Percentiles rank a stretch among this genome's conserved stretches.
Conservation (phyloP, 53 echinoderm and acorn worm species). For the Antedon mediterranea region DNA sequence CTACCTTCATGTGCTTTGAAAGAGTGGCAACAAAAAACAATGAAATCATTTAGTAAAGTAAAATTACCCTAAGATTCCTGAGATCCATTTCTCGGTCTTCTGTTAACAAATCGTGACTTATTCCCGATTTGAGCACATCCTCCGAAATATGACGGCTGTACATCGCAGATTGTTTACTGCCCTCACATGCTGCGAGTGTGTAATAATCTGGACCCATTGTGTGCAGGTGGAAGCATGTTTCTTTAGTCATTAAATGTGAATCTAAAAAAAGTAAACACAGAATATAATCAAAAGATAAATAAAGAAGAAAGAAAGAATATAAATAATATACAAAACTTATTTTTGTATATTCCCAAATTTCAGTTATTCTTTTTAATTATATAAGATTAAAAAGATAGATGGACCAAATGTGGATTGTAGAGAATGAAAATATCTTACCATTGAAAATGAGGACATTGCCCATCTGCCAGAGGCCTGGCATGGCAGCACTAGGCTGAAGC, state of each 20-base stretch:
- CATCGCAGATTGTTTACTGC: slow-evolving; percentile 44
- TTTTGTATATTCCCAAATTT: too few species aligned
- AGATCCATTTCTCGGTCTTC: slow-evolving; percentile 71
- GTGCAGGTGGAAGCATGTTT: slow-evolving; percentile 64
- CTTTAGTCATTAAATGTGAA: slow-evolving; percentile 37
- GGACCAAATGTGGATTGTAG: too few species aligned
- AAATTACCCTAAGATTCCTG: slow-evolving; percentile 47
- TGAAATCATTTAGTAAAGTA: too few species aligned
- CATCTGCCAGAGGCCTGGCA: slow-evolving; percentile 28
- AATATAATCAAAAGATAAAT: not conserved
- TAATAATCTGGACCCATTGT: slow-evolving; percentile 74
- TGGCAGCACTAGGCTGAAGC: not conserved
- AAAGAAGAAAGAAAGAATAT: too few species aligned
- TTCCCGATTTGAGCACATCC: slow-evolving; percentile 50
- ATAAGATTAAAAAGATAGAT: too few species aligned
- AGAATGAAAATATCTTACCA: slow-evolving; percentile 24
- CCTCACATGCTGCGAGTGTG: slow-evolving; percentile 65
- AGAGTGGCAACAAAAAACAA: not conserved
- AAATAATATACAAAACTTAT: too few species aligned
- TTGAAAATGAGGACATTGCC: slow-evolving; percentile 57
- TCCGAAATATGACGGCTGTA: slow-evolving; percentile 63
- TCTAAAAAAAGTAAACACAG: slow-evolving; percentile 19
- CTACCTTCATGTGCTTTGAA: too few species aligned
- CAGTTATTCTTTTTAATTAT: too few species aligned
- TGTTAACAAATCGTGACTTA: slow-evolving; percentile 55